Evolutionary conservation across 2,113 vertebrate species (phyloP).

Genomic region (Brachyhypopomus occidentalis): DNA sequence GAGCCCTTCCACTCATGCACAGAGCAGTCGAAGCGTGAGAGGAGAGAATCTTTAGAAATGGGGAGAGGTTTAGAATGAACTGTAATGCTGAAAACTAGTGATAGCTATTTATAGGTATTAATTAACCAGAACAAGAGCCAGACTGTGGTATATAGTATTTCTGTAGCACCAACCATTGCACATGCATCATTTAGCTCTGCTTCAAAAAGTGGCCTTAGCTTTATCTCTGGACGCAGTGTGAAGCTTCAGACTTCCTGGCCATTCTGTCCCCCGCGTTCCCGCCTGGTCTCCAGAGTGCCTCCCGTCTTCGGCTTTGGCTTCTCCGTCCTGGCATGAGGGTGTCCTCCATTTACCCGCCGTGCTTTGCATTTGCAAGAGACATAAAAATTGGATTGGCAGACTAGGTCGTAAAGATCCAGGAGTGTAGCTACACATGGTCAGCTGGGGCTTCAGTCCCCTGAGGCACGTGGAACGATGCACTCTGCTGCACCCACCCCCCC

Average conservation of each 20-base stretch:
- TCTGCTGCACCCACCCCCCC: no score
- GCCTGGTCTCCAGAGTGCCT: conserved; percentile 62
- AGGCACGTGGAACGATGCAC: no score
- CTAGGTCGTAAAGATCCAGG: conserved; percentile 43
- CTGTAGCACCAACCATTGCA: conserved; percentile 52
- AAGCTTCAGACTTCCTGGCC: conserved; percentile 52
- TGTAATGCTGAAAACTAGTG: not conserved
- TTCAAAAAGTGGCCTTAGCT: conserved; percentile 23
- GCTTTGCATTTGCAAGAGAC: conserved; percentile 29
- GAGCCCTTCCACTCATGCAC: not conserved
- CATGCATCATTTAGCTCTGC: conserved; percentile 38
- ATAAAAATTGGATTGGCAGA: conserved; percentile 27
- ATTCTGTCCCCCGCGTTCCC: conserved; percentile 61
- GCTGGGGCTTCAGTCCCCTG: conserved; percentile 6
- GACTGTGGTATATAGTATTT: not conserved
- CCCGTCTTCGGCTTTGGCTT: conserved; percentile 59
- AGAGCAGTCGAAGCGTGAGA: conserved; percentile 1
- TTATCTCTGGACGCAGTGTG: conserved; percentile 47
- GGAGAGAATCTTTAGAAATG: not conserved
- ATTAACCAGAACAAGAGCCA: no score
- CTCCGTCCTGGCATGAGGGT: conserved; percentile 48
- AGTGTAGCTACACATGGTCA: conserved; percentile 45
- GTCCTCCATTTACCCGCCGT: conserved; percentile 26
- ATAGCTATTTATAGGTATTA: no score
- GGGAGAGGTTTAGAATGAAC: not conserved